phyloP scores from a whole-genome alignment of 2,888 invertebrate genomes.

The Volucella bombylans region DNA sequence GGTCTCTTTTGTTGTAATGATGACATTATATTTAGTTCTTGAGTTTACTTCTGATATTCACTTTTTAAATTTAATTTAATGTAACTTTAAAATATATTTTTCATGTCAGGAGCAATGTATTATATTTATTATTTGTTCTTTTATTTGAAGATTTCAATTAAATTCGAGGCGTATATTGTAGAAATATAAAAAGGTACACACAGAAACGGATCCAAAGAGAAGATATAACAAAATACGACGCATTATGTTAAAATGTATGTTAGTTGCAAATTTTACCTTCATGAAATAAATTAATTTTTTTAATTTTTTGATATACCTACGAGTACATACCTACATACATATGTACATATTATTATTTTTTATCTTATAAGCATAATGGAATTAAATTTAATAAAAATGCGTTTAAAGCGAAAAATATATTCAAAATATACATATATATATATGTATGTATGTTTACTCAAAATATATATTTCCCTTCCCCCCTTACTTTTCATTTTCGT shows the following conservation, averaged over 20 bases:
- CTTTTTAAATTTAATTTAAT: constrained; percentile 53
- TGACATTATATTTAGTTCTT: constrained; percentile 76
- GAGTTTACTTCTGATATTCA: constrained; percentile 46
- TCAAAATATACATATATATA: too few species aligned
- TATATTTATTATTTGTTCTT: constrained; percentile 27
- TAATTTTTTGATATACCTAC: too few species aligned
- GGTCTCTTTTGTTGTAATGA: constrained; percentile 86
- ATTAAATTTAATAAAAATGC: too few species aligned
- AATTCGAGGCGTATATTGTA: background rate
- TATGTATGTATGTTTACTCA: too few species aligned
- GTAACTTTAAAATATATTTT: constrained; percentile 18
- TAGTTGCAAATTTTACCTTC: constrained; percentile 22
- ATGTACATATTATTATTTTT: too few species aligned
- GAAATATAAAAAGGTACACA: constrained; percentile 42
- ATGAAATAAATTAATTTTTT: too few species aligned
- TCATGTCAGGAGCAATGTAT: constrained; percentile 12
- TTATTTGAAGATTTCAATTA: constrained; percentile 51
- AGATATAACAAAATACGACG: constrained; percentile 53
- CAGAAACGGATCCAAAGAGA: constrained; percentile 44
- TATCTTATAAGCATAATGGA: too few species aligned
- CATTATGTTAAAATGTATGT: constrained; percentile 44
- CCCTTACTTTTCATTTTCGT: too few species aligned
- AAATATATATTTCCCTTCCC: too few species aligned
- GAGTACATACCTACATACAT: too few species aligned
- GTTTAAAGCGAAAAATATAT: too few species aligned